Conservation (phyloP, 2,888 invertebrate genomes). For the Alviniconcha strummeri region DNA sequence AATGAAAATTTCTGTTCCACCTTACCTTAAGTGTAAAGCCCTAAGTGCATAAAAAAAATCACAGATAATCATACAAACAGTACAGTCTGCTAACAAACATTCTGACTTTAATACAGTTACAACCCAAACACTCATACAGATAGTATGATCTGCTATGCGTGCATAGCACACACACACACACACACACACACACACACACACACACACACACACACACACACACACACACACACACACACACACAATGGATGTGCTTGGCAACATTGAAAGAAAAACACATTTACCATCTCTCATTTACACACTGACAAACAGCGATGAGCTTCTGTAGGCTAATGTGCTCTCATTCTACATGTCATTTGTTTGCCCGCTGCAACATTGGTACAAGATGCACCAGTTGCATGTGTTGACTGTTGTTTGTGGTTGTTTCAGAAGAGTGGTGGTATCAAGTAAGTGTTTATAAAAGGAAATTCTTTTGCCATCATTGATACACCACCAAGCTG, state of each 20-base stretch:
- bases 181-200: not conserved
- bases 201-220: not conserved
- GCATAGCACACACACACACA: not conserved
- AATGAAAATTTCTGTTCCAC: not conserved
- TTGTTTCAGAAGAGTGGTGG: not conserved
- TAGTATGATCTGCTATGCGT: not conserved
- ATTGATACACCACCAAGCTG: too few species aligned
- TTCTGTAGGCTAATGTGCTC: too few species aligned
- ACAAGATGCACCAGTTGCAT: not conserved
- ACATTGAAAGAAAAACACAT: not conserved
- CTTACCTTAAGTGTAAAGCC: too few species aligned
- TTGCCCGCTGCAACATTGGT: not conserved
- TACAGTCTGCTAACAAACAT: not conserved
- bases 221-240: slow-evolving; percentile 10
- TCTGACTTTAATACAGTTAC: not conserved
- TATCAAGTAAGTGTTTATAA: too few species aligned
- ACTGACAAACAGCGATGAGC: not conserved
- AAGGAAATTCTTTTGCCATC: too few species aligned
- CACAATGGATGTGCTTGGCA: not conserved
- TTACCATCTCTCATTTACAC: not conserved
- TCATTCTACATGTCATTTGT: too few species aligned
- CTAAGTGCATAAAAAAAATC: not conserved
- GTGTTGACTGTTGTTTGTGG: not conserved
- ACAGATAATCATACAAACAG: not conserved
- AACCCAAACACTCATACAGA: not conserved